These are phyloP conservation scores for Petrolisthes manimaculis DNA, from an alignment of 2,888 invertebrate species.

Conservation along the genomic window DNA sequence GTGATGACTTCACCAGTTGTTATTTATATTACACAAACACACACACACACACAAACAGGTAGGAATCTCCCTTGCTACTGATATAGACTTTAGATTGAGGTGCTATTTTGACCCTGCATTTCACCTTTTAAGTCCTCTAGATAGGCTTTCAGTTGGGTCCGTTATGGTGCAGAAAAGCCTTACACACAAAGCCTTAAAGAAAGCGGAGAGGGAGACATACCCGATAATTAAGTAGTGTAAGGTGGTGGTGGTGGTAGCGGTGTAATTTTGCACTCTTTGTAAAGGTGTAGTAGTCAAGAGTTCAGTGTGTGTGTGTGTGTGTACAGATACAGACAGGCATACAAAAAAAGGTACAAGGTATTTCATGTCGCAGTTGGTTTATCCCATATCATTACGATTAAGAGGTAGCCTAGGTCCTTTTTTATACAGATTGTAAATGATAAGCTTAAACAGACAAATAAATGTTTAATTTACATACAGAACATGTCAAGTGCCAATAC, in stretches of 20 bases:
- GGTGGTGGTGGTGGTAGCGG: background rate
- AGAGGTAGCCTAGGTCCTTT: constrained; percentile 48
- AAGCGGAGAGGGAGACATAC: background rate
- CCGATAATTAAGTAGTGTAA: background rate
- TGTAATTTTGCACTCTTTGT: background rate
- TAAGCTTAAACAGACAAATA: constrained; percentile 16
- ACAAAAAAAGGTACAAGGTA: constrained; percentile 50
- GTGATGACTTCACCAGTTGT: background rate
- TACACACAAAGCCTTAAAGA: background rate
- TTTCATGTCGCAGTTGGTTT: constrained; percentile 47
- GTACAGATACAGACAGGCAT: background rate
- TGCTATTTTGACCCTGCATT: constrained; percentile 5
- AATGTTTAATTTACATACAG: constrained; percentile 14
- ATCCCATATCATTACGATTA: constrained; percentile 52
- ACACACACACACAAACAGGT: background rate
- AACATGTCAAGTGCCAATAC: constrained; percentile 48
- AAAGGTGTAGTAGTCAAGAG: background rate
- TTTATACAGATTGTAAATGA: constrained; percentile 40
- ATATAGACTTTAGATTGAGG: background rate
- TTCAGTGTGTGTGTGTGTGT: constrained; percentile 3
- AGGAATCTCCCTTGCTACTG: background rate
- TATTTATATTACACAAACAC: background rate
- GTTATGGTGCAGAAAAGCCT: background rate
- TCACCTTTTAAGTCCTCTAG: background rate
- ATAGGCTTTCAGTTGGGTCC: background rate